phyloP scores from a whole-genome alignment of 2,888 invertebrate species.

The Aplocera efformata region DNA sequence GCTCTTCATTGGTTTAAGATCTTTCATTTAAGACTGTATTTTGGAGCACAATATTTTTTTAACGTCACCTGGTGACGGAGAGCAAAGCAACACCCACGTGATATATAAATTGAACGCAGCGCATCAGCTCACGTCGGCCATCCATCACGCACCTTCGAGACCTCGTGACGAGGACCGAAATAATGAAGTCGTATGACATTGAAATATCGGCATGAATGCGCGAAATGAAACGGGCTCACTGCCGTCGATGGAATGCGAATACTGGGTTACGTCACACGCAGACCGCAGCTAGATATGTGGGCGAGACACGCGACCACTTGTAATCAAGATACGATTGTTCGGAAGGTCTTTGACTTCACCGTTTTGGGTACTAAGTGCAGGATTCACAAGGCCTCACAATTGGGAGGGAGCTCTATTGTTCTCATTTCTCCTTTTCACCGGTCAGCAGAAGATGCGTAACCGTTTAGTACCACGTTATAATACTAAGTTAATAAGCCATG shows the following conservation, averaged over 20 bases:
- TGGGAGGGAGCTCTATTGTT: no score
- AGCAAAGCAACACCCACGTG: no score
- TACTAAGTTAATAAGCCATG: no score
- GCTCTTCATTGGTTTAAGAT: no score
- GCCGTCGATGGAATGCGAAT: slow-evolving; percentile 13
- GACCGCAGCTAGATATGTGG: slow-evolving; percentile 5
- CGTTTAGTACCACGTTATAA: no score
- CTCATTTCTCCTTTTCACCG: no score
- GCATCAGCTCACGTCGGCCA: slow-evolving; percentile 10
- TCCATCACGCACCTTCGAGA: slow-evolving; percentile 18
- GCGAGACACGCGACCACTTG: slow-evolving; percentile 13
- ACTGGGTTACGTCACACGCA: slow-evolving; percentile 13
- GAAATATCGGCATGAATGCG: slow-evolving; percentile 13
- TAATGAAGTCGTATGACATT: slow-evolving; percentile 11
- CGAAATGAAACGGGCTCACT: slow-evolving; percentile 7
- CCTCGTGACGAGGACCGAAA: slow-evolving; percentile 12
- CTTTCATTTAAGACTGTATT: no score
- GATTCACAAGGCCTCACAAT: no score
- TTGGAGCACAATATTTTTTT: no score
- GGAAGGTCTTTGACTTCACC: slow-evolving; percentile 15
- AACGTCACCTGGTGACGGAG: no score
- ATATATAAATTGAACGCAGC: slow-evolving; percentile 11
- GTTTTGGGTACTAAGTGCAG: no score
- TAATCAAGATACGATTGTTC: slow-evolving; percentile 9
- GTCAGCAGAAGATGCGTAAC: no score